These are phyloP conservation scores for Ericerus pela DNA, from an alignment of 1,140 invertebrate genomes.

Conservation along the genomic window DNA sequence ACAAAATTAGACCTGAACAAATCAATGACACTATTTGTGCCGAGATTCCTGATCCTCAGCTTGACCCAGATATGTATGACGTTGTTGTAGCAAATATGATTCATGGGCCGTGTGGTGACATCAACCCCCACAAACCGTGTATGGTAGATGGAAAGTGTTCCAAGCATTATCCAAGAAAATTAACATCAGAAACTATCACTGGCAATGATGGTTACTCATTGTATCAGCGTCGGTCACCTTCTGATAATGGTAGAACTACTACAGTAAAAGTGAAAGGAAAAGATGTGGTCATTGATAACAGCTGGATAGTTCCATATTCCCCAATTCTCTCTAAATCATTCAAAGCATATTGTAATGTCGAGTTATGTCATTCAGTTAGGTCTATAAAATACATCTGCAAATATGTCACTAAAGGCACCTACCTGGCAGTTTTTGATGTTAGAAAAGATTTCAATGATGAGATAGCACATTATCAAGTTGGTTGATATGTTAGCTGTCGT, in stretches of 20 bases:
- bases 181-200: conserved; percentile 25
- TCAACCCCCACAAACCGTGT: conserved; percentile 34
- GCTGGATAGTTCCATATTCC: conserved; percentile 30
- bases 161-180: conserved; percentile 27
- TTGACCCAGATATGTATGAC: conserved; percentile 31
- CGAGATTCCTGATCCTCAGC: conserved; percentile 36
- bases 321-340: conserved; percentile 27
- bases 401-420: conserved; percentile 33
- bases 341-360: conserved; percentile 30
- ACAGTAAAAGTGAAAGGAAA: neutral
- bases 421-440: neutral
- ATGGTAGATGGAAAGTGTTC: conserved; percentile 34
- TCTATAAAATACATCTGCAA: conserved; percentile 32
- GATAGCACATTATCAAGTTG: conserved; percentile 28
- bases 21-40: conserved; percentile 37
- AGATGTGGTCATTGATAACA: conserved; percentile 25
- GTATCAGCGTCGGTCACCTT: conserved; percentile 23
- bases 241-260: conserved; percentile 14
- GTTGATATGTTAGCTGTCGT: conserved; percentile 31
- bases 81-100: conserved; percentile 35
- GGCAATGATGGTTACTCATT: conserved; percentile 33
- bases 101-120: conserved; percentile 36
- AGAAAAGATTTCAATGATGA: conserved; percentile 21
- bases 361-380: conserved; percentile 30
- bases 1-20: conserved; percentile 29